These are phyloP conservation scores for Pomatorhinus ruficollis DNA, from an alignment of 2,113 vertebrate genomes.

Conservation along the genomic window DNA sequence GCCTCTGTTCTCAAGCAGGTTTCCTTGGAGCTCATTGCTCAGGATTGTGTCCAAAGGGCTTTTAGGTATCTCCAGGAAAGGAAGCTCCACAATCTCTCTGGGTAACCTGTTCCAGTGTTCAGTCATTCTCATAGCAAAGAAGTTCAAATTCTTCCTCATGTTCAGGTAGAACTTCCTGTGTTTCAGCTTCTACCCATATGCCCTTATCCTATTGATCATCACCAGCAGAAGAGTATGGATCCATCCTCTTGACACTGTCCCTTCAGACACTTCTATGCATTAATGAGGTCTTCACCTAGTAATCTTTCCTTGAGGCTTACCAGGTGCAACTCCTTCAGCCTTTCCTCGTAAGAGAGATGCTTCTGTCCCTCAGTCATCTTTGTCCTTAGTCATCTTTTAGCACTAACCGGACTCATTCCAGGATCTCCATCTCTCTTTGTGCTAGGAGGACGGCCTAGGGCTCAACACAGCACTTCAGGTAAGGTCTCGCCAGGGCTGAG, in stretches of 20 bases:
- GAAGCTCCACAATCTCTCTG: not conserved
- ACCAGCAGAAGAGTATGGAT: not conserved
- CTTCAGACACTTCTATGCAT: not conserved
- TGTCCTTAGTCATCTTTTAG: not conserved
- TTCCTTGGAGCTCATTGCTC: not conserved
- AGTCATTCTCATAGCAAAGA: not conserved
- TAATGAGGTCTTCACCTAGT: not conserved
- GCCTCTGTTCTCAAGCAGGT: not conserved
- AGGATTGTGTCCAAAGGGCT: not conserved
- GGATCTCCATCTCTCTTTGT: not conserved
- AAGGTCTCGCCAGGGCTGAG: not conserved
- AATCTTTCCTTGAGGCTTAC: not conserved
- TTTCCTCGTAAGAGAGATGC: not conserved
- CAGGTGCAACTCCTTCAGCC: not conserved
- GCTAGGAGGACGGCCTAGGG: not conserved
- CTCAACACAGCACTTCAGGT: not conserved
- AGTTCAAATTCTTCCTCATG: not conserved
- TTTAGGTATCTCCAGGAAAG: not conserved
- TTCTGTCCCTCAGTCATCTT: not conserved
- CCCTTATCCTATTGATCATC: not conserved
- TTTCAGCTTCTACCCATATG: not conserved
- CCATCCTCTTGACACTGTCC: not conserved
- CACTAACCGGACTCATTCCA: accelerated
- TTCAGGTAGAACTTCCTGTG: not conserved
- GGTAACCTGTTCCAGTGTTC: not conserved